Evolutionary conservation across 23 tunicate species (phyloP).

Genomic region (Halocynthia roretzi): DNA sequence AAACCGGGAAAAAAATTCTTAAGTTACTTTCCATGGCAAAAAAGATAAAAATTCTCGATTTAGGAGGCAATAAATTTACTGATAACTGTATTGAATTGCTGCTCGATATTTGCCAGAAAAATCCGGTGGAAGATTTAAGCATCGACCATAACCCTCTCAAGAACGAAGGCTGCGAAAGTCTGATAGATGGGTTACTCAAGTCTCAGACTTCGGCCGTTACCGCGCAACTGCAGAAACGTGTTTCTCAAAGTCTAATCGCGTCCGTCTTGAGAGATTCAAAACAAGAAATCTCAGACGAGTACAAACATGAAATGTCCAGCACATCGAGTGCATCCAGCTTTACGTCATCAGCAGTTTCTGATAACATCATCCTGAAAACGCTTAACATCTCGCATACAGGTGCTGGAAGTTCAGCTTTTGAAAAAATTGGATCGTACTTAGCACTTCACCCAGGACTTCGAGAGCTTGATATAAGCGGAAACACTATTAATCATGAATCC

Average conservation of each 20-base stretch:
- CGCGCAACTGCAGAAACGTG: conserved; percentile 17
- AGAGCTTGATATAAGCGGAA: conserved; percentile 15
- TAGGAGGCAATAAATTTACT: conserved; percentile 22
- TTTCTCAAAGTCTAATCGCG: conserved; percentile 22
- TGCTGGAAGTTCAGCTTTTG: conserved; percentile 9
- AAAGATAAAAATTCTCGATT: conserved; percentile 26
- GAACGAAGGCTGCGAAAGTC: conserved; percentile 6
- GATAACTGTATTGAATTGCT: conserved; percentile 17
- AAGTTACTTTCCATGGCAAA: conserved; percentile 12
- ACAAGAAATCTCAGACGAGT: conserved; percentile 8
- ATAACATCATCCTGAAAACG: conserved; percentile 8
- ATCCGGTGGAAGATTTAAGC: conserved; percentile 17
- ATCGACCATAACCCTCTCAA: conserved; percentile 21
- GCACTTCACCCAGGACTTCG: conserved; percentile 2
- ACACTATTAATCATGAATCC: background rate
- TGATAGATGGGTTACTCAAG: conserved; percentile 29
- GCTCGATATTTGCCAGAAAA: conserved; percentile 26
- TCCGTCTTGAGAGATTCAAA: conserved; percentile 23
- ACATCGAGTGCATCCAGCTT: conserved; percentile 13
- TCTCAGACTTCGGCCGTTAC: conserved; percentile 9
- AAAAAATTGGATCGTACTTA: background rate
- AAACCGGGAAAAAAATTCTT: conserved; percentile 14
- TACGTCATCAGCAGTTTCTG: conserved; percentile 11
- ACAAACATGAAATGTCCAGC: background rate
- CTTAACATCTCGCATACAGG: conserved; percentile 10